phyloP scores from a whole-genome alignment of 1,140 invertebrate species.

The Drosophila fuyamai region DNA sequence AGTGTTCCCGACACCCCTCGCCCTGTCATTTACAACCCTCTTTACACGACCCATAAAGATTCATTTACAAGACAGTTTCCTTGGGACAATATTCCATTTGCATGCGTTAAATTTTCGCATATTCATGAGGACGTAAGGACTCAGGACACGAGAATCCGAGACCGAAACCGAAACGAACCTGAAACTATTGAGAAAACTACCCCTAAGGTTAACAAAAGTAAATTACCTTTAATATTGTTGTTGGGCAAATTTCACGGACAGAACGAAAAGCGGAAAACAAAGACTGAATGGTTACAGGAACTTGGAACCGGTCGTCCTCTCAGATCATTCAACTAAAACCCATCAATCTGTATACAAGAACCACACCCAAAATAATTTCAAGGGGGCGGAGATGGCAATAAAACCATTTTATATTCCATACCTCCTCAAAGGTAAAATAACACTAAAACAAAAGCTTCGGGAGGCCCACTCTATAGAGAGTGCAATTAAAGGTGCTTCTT shows the following conservation, averaged over 20 bases:
- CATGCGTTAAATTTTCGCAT: conserved; percentile 71
- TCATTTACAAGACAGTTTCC: conserved; percentile 57
- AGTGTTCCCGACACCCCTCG: neutral
- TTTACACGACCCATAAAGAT: conserved; percentile 58
- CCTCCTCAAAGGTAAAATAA: conserved; percentile 50
- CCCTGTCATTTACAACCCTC: conserved; percentile 24
- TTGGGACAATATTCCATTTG: conserved; percentile 62
- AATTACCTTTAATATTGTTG: conserved; percentile 71
- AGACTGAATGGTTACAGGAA: conserved; percentile 17
- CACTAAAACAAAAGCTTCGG: conserved; percentile 44
- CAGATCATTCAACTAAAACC: conserved; percentile 42
- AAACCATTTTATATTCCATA: conserved; percentile 45
- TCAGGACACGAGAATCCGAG: conserved; percentile 14
- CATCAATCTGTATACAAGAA: conserved; percentile 45
- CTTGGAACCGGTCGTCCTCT: conserved; percentile 21
- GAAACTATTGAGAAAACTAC: conserved; percentile 58
- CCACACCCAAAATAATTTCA: conserved; percentile 47
- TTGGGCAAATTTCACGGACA: conserved; percentile 60
- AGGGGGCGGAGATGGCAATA: conserved; percentile 33
- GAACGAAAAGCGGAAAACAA: conserved; percentile 26
- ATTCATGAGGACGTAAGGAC: conserved; percentile 41
- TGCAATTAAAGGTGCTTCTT: conserved; percentile 54
- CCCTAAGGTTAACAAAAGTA: conserved; percentile 47
- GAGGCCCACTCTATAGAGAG: conserved; percentile 4
- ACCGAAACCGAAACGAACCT: conserved; percentile 17